A percentile compares a stretch with the other conserved stretches of the same genome.
Conservation (phyloP, 64 coral and sea anemone species). For the Stylophora pistillata region DNA sequence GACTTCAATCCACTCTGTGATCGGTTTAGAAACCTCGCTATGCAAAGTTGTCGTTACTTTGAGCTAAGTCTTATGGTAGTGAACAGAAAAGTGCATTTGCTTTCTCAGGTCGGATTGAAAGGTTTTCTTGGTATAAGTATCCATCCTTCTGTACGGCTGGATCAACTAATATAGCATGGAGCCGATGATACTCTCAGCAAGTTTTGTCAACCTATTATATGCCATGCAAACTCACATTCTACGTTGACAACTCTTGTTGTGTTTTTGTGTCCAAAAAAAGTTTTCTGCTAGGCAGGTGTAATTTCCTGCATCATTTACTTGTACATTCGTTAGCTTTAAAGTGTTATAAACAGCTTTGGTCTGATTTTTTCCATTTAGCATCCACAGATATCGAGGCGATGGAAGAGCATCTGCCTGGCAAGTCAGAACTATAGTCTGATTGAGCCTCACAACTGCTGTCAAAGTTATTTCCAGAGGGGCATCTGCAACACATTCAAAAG, state of each 20-base stretch:
- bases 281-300: slow-evolving; percentile 70
- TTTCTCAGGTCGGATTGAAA: too few species aligned
- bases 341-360: slow-evolving; percentile 17
- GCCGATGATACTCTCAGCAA: too few species aligned
- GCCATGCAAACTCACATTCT: slow-evolving; percentile 59
- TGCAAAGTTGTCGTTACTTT: too few species aligned
- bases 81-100: too few species aligned
- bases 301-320: slow-evolving; percentile 54
- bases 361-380: slow-evolving; percentile 31
- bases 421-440: background rate
- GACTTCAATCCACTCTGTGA: too few species aligned
- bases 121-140: too few species aligned
- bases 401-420: slow-evolving; percentile 72
- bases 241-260: slow-evolving; percentile 28
- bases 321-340: background rate
- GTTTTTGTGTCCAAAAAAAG: slow-evolving; percentile 21
- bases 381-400: slow-evolving; percentile 43
- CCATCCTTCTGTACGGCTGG: too few species aligned
- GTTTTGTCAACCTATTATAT: too few species aligned
- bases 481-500: slow-evolving; percentile 24
- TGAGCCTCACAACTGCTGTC: background rate
- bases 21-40: too few species aligned
- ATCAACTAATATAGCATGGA: too few species aligned
- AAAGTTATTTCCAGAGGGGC: slow-evolving; percentile 31
- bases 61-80: too few species aligned